Evolutionary conservation across 1,140 invertebrate genomes (phyloP), one percentile per base, ranked within the genome.

Genomic region (Asbolus verrucosus): DNA sequence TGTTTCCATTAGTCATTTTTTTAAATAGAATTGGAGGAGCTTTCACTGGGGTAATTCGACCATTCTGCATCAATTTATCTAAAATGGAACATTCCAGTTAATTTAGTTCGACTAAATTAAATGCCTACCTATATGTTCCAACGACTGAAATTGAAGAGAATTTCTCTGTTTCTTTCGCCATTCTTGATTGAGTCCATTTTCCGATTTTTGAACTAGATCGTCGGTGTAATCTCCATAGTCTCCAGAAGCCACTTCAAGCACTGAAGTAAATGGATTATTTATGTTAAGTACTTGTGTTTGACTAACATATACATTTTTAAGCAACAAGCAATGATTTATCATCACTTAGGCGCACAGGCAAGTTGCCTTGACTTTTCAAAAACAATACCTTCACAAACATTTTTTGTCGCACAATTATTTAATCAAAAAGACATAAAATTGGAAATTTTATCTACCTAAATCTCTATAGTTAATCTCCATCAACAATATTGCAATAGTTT

Each of bases 171-270:
- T 80, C 71, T 81, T 81, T 69, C 81, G 66, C 87, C 89, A 92
- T 11, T 83, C 74, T 27, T 84, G 80, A 75, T 84, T 89, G 69
- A 86, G 87, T 6, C 93, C 93, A 83, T 92, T 92, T 70, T 88
- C 82, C 19, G 91, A 89, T 65, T 87, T 86, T 33, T 85, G 77
- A 30, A 88, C 82, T 73, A 92, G 75, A 63, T 81, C 79, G 39
- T 82, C 82, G 70, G 87, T 86, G 73, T 88, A 85, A 36, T 87
- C 82, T 15, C 90, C 92, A 81, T 93, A 91, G 76, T 94, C 92
- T 39, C 92, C 91, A 66, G 87, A 88, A 2, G 92, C 90, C 69
- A 95, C 89, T 85, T 96, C 94, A 83, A 96, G 88, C 72, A 94
- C 93, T 95, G 82, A 73, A 81, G 76, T 63, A 67, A 14, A 59